Percentiles rank a stretch among this genome's conserved stretches.
phyloP scores from a whole-genome alignment of 37 sponge, comb jelly and placozoan species.

The Beroe forskalii region DNA sequence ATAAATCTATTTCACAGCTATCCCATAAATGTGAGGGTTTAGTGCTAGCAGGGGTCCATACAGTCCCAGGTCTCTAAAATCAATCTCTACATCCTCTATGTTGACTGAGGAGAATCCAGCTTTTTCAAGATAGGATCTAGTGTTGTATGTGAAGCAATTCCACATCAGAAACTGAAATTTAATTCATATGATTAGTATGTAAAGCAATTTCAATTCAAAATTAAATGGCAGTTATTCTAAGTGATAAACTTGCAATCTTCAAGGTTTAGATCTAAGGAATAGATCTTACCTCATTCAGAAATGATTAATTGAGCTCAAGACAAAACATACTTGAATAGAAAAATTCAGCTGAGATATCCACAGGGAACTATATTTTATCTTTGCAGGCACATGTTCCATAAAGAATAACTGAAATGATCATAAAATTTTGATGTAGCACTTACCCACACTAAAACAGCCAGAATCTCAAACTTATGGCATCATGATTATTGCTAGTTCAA shows the following conservation, averaged over 20 bases:
- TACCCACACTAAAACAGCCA: no score
- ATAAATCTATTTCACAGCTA: not conserved
- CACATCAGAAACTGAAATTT: not conserved
- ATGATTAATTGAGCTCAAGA: no score
- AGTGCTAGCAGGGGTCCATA: not conserved
- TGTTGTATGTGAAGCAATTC: not conserved
- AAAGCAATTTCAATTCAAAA: no score
- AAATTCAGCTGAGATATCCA: constrained; percentile 25
- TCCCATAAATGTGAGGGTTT: constrained; percentile 11
- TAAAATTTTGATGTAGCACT: not conserved
- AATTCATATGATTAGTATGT: no score
- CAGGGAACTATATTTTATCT: not conserved
- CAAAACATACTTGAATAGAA: not conserved
- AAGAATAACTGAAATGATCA: constrained; percentile 28
- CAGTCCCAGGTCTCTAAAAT: constrained; percentile 4
- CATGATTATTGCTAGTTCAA: no score
- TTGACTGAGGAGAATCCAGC: not conserved
- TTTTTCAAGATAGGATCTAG: not conserved
- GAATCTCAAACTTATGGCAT: no score
- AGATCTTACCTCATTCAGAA: no score
- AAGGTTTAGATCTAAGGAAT: no score
- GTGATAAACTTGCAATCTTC: no score
- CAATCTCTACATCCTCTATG: not conserved
- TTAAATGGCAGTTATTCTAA: no score
- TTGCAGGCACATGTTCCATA: not conserved